Percentiles rank a stretch among this genome's conserved stretches.
Conservation (phyloP, 2,113 vertebrate species). For the Lonchura striata region DNA sequence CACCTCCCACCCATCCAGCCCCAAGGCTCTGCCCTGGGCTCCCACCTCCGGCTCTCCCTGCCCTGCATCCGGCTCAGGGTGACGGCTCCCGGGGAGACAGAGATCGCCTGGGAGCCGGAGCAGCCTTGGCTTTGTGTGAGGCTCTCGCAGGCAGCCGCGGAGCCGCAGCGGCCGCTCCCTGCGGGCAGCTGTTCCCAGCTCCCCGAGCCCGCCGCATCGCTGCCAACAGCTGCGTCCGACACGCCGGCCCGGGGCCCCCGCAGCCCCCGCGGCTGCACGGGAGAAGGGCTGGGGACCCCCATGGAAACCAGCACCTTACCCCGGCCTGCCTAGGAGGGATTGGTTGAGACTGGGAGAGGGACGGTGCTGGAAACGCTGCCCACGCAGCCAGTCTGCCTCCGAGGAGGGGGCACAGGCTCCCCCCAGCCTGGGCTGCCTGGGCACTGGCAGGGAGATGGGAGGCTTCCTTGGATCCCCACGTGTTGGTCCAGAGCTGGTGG, state of each 20-base stretch:
- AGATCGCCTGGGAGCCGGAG: not conserved
- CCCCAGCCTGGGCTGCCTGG: not conserved
- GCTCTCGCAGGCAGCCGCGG: not conserved
- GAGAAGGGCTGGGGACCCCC: not conserved
- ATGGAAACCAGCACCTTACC: fast-evolving
- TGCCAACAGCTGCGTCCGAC: slow-evolving; percentile 50
- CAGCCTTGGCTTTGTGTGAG: not conserved
- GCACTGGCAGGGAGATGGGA: not conserved
- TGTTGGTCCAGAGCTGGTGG: not conserved
- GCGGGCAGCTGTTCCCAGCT: slow-evolving; percentile 46
- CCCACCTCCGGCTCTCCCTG: not conserved
- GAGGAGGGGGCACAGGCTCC: not conserved
- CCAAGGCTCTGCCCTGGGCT: not conserved
- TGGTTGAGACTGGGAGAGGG: not conserved
- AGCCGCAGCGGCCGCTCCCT: not conserved
- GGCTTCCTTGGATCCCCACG: fast-evolving
- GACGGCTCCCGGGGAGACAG: not conserved
- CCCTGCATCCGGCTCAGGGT: not conserved
- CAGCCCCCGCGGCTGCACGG: not conserved
- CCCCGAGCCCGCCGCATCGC: not conserved
- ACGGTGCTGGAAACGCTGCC: not conserved
- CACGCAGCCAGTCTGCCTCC: fast-evolving
- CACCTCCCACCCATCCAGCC: not conserved
- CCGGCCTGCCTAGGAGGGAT: not conserved
- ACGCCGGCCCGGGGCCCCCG: not conserved